Evolutionary conservation across 64 coral and sea anemone genomes (phyloP).

Genomic region (Actinia tenebrosa): DNA sequence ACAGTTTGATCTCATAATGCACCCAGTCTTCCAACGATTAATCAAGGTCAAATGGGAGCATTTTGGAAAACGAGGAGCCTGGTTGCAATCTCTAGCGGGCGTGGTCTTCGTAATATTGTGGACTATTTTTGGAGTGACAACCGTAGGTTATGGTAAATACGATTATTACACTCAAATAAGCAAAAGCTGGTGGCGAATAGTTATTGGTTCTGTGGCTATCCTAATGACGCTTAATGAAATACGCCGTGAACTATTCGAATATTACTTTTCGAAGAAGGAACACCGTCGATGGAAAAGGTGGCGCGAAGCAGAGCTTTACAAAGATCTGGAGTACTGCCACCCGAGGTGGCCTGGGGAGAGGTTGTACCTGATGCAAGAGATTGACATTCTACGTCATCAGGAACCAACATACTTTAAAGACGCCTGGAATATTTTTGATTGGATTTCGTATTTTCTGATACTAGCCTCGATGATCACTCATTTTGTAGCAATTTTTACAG

Average conservation of each 20-base stretch:
- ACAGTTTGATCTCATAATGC: slow-evolving; percentile 98
- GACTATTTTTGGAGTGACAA: slow-evolving; percentile 78
- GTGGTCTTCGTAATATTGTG: slow-evolving; percentile 83
- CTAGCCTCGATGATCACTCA: slow-evolving; percentile 57
- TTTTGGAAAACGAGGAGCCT: slow-evolving; percentile 82
- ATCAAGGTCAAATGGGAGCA: slow-evolving; percentile 91
- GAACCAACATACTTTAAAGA: slow-evolving; percentile 88
- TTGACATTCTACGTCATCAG: slow-evolving; percentile 54
- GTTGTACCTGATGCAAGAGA: slow-evolving; percentile 84
- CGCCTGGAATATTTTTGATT: slow-evolving; percentile 92
- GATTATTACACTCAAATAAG: slow-evolving; percentile 53
- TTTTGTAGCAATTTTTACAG: slow-evolving; percentile 36
- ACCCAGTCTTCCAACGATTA: slow-evolving; percentile 87
- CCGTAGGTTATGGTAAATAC: slow-evolving; percentile 40
- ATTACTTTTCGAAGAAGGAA: slow-evolving; percentile 78
- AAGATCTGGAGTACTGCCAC: slow-evolving; percentile 92
- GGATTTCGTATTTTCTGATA: slow-evolving; percentile 81
- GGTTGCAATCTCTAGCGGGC: slow-evolving; percentile 64
- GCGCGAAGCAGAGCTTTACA: slow-evolving; percentile 66
- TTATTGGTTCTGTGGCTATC: slow-evolving; percentile 51
- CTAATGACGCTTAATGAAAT: slow-evolving; percentile 79
- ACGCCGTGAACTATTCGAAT: slow-evolving; percentile 71
- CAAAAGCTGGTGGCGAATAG: slow-evolving; percentile 82
- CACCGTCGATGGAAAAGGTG: slow-evolving; percentile 80
- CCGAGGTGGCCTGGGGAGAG: slow-evolving; percentile 95